Evolutionary conservation across 2,797 vertebrate species (phyloP).

Genomic region (Bovichtus diacanthus): DNA sequence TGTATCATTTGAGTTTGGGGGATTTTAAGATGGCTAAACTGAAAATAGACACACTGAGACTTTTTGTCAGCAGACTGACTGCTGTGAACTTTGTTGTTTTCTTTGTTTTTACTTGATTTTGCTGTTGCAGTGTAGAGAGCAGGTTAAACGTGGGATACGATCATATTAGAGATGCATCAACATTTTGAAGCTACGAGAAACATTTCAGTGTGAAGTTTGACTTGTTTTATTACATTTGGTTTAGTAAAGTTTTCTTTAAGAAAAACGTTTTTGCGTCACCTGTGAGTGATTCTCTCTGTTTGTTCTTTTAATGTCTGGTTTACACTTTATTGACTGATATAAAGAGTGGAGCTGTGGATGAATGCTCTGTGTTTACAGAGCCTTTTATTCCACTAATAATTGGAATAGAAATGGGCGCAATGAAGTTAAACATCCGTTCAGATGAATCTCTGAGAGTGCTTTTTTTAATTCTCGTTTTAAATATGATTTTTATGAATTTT

Average conservation of each 20-base stretch:
- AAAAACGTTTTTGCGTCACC: slow-evolving; percentile 12
- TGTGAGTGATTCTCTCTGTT: slow-evolving; percentile 20
- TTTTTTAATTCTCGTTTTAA: not conserved
- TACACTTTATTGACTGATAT: not conserved
- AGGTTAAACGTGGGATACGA: slow-evolving; percentile 4
- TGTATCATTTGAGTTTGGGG: slow-evolving; percentile 3
- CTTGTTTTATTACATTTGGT: slow-evolving; percentile 41
- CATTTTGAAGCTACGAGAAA: slow-evolving; percentile 9
- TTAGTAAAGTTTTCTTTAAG: slow-evolving; percentile 59
- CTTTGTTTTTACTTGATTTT: slow-evolving; percentile 12
- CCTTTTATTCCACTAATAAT: not conserved
- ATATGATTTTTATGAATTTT: not conserved
- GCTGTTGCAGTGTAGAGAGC: slow-evolving; percentile 25
- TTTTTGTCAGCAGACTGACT: slow-evolving; percentile 40
- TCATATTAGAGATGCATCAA: slow-evolving; percentile 21
- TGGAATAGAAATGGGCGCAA: not conserved
- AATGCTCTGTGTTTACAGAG: slow-evolving; percentile 6
- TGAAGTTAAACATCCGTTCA: not conserved
- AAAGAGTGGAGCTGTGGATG: not conserved
- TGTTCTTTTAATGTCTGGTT: slow-evolving; percentile 8
- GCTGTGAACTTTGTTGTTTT: slow-evolving; percentile 28
- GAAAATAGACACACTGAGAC: slow-evolving; percentile 18
- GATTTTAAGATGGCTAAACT: not conserved
- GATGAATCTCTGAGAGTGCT: not conserved
- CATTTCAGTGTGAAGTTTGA: slow-evolving; percentile 20